These are phyloP conservation scores for Phrynocephalus guinanensis DNA, from an alignment of 2,797 vertebrate genomes.

Conservation along the genomic window DNA sequence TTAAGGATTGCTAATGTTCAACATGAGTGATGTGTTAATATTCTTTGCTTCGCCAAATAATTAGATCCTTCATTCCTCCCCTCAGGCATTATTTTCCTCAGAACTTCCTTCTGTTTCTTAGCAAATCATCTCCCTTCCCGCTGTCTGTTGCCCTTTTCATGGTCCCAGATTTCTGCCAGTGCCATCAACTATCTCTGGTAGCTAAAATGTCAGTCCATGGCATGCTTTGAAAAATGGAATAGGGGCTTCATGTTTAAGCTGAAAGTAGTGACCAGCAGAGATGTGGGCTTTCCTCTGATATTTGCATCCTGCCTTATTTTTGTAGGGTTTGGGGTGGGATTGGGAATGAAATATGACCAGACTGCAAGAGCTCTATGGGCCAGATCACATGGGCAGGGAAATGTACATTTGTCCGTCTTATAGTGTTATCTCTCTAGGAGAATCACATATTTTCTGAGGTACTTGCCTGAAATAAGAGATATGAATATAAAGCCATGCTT, in stretches of 20 bases:
- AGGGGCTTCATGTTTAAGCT: background rate
- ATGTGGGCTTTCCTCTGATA: background rate
- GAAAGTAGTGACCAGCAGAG: background rate
- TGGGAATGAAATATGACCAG: background rate
- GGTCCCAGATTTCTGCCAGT: background rate
- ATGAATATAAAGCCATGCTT: no score
- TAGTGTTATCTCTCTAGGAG: no score
- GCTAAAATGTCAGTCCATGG: background rate
- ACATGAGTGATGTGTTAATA: conserved; percentile 45
- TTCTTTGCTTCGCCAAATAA: conserved; percentile 35
- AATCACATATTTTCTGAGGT: no score
- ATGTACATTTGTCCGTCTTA: no score
- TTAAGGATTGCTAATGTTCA: conserved; percentile 23
- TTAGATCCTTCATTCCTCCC: background rate
- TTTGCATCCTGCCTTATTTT: background rate
- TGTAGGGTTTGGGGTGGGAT: background rate
- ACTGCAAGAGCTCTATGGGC: no score
- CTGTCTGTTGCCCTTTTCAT: background rate
- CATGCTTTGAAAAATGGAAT: background rate
- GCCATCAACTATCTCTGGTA: background rate
- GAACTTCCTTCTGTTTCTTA: background rate
- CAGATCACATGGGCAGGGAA: no score
- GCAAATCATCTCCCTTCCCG: background rate
- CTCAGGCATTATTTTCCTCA: background rate
- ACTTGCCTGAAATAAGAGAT: no score